These are phyloP conservation scores for Xanthostigma xanthostigma DNA, from an alignment of 2,888 invertebrate genomes.

Conservation along the genomic window DNA sequence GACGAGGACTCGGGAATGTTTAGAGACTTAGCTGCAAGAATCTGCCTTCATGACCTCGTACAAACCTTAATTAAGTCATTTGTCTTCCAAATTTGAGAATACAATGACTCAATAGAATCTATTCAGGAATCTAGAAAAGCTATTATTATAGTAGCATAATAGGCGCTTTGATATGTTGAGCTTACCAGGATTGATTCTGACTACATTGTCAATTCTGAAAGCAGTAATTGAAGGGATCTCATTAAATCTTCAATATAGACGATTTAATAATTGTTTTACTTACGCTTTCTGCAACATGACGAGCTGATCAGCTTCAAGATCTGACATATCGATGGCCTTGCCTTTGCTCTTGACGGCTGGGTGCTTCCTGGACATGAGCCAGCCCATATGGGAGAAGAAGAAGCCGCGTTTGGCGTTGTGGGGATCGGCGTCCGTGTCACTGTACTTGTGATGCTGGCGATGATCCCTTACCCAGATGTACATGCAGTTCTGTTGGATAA, in stretches of 20 bases:
- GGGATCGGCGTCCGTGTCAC: constrained; percentile 60
- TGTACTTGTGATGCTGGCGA: constrained; percentile 66
- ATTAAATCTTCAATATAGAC: neutral
- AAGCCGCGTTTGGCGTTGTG: constrained; percentile 69
- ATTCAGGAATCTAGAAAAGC: neutral
- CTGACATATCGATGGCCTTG: constrained; percentile 55
- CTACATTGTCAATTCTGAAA: too few species aligned
- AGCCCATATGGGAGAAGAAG: constrained; percentile 79
- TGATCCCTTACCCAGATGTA: constrained; percentile 72
- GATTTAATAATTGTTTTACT: constrained; percentile 13
- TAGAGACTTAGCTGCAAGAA: too few species aligned
- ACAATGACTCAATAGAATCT: too few species aligned
- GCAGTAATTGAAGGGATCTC: neutral
- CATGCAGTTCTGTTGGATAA: constrained; percentile 43
- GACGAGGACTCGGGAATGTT: too few species aligned
- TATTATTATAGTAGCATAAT: neutral
- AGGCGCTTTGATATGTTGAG: neutral
- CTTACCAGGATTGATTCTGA: neutral
- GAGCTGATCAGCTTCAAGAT: constrained; percentile 53
- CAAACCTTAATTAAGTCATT: too few species aligned
- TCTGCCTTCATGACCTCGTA: too few species aligned
- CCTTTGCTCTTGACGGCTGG: constrained; percentile 55
- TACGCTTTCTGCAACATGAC: constrained; percentile 65
- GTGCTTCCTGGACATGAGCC: constrained; percentile 68
- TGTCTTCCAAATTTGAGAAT: too few species aligned